These are phyloP conservation scores for Leptonema lineaticorne DNA, from an alignment of 1,140 invertebrate species.

Conservation along the genomic window DNA sequence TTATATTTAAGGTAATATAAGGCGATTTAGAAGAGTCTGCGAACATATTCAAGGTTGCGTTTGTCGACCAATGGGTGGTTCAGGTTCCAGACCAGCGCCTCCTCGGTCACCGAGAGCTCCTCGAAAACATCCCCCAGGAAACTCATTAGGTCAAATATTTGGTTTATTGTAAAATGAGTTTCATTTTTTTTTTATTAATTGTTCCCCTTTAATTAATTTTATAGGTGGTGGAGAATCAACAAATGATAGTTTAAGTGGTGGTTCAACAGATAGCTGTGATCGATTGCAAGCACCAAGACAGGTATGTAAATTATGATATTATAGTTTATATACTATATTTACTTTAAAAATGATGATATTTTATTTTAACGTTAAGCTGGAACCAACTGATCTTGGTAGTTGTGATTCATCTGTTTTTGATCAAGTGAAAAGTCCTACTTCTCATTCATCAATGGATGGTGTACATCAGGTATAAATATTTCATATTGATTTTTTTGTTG, in stretches of 20 bases:
- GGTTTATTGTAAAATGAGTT: neutral
- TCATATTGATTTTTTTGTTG: neutral
- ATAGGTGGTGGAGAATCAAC: conserved; percentile 31
- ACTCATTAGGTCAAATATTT: conserved; percentile 40
- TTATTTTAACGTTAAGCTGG: conserved; percentile 46
- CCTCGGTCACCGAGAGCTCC: conserved; percentile 61
- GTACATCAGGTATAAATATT: conserved; percentile 47
- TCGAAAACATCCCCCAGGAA: conserved; percentile 44
- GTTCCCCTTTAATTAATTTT: neutral
- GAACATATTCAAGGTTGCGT: conserved; percentile 94
- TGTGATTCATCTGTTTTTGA: conserved; percentile 63
- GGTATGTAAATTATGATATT: conserved; percentile 6
- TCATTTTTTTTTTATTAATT: no score
- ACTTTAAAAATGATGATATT: neutral
- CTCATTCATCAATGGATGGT: conserved; percentile 53
- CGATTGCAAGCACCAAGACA: conserved; percentile 37
- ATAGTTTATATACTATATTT: conserved; percentile 4
- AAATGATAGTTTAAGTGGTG: conserved; percentile 34
- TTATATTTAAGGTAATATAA: conserved; percentile 76
- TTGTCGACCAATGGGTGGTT: conserved; percentile 61
- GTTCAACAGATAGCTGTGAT: conserved; percentile 40
- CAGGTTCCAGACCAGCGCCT: conserved; percentile 68
- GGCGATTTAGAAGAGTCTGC: conserved; percentile 91
- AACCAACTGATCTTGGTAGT: conserved; percentile 61
- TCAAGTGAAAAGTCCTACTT: conserved; percentile 49